Evolutionary conservation across 2,888 invertebrate species (phyloP).

Genomic region (Agrochola circellaris): DNA sequence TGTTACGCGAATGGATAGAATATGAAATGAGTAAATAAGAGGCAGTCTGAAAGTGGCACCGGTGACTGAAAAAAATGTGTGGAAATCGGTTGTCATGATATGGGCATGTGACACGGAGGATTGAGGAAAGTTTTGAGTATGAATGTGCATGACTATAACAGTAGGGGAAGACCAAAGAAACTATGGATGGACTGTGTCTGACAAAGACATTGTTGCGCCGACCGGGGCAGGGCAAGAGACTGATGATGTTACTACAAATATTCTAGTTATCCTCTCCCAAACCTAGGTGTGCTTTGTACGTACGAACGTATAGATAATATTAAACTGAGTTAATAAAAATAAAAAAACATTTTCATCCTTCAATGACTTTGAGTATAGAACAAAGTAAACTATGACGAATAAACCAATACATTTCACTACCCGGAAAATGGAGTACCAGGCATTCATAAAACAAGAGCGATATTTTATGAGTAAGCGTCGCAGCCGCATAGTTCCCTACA

Average conservation of each 20-base stretch:
- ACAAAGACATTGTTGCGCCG: not conserved
- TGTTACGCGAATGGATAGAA: not conserved
- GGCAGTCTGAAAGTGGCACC: no score
- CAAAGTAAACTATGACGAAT: conserved; percentile 12
- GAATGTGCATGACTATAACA: not conserved
- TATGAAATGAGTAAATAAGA: not conserved
- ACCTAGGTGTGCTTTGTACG: not conserved
- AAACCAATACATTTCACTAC: conserved; percentile 38
- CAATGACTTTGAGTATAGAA: not conserved
- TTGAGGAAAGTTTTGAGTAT: not conserved
- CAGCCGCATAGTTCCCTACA: conserved; percentile 14
- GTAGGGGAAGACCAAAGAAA: not conserved
- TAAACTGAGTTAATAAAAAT: not conserved
- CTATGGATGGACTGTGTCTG: not conserved
- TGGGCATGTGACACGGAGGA: no score
- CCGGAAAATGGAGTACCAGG: conserved; percentile 41
- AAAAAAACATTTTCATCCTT: not conserved
- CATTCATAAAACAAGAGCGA: conserved; percentile 39
- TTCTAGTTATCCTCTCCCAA: not conserved
- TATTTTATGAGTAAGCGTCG: conserved; percentile 43
- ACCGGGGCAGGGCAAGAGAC: no score
- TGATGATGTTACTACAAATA: not conserved
- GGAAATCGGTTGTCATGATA: not conserved
- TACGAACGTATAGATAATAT: not conserved
- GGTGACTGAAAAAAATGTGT: not conserved